Base-by-base conservation (phyloP, 2,113 vertebrate species). In the Ciconia maguari region DNA sequence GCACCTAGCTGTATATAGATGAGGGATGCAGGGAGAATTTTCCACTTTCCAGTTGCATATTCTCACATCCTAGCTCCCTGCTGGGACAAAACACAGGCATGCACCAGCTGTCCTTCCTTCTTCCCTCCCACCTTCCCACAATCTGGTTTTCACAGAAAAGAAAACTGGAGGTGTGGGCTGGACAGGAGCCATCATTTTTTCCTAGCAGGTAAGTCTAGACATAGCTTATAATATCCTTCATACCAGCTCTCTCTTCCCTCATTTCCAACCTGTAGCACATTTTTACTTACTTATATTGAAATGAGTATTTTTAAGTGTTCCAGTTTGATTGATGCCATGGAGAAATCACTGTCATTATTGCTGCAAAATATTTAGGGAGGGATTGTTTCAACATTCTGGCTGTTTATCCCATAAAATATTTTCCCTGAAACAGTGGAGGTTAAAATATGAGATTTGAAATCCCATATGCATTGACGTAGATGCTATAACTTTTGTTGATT, bases 191-290 rank as follows among this genome's bases (percentile, higher is more conserved):
- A 96, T 90, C 84, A 66, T 91, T 96, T 94, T 96, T 96, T 93
- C 85, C 92, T 93, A 93, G 90, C 90, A 94, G 96, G 96, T 97
- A 96, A 96, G 92, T 95, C 96, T 96, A 96, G 96, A 96, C 92
- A 85, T 57, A 90, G 90, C 75, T 79, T 94, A 36, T 92, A 96
- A 92, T 79, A 94, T 41, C 20, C 86, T 83, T 92, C 83, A 87
- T 95, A 93, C 57, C 48, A 68, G 21, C 69, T 87, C 55, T 81
- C 38, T 81, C 38, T 90, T 95, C 72, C 34, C 65, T 89, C 44
- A 60, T 91, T 97, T 94, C 83, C 80, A 94, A 84, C 72, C 72
- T 52, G 57, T 18, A 94, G 44, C 52, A 87, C 14, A 16, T 94
- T 94, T 94, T 93, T 66, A 76, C 71, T 79, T 83, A 81, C 54